Percentiles rank a stretch among this genome's conserved stretches.
phyloP scores from a whole-genome alignment of 2,888 invertebrate species.

The Trissoscelio sp. region DNA sequence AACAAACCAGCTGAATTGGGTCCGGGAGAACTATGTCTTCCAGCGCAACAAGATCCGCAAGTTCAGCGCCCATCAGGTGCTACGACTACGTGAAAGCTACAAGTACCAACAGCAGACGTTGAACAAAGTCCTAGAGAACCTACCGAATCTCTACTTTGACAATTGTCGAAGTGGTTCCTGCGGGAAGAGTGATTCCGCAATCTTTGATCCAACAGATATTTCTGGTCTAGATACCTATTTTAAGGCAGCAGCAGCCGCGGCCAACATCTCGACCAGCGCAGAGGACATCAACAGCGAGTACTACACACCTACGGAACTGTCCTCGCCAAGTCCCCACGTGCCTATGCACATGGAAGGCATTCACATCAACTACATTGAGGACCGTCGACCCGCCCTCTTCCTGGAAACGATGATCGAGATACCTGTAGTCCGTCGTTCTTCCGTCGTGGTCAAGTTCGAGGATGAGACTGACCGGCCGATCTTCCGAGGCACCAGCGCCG shows the following conservation, averaged over 20 bases:
- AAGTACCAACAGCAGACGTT: conserved; percentile 98
- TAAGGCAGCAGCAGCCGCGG: conserved; percentile 86
- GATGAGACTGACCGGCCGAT: conserved; percentile 81
- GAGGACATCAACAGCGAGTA: conserved; percentile 88
- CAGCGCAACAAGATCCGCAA: conserved; percentile 97
- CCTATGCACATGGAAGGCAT: conserved; percentile 84
- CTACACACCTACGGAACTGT: conserved; percentile 92
- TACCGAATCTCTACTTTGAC: conserved; percentile 95
- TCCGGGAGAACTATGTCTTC: conserved; percentile 97
- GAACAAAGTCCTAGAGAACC: conserved; percentile 96
- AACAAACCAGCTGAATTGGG: conserved; percentile 95
- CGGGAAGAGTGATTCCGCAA: conserved; percentile 90
- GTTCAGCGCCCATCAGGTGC: conserved; percentile 96
- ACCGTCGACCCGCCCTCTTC: conserved; percentile 77
- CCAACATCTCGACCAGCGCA: conserved; percentile 83
- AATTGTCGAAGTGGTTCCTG: conserved; percentile 95
- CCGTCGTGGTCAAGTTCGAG: conserved; percentile 68
- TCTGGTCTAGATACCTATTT: conserved; percentile 84
- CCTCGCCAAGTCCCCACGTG: conserved; percentile 83
- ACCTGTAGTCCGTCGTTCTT: conserved; percentile 71
- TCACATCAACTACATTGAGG: conserved; percentile 88
- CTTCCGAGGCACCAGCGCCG: conserved; percentile 85
- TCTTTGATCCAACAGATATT: conserved; percentile 87
- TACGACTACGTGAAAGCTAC: conserved; percentile 95
- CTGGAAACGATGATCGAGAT: conserved; percentile 61